These are phyloP conservation scores for Drosophila ogumai DNA, from an alignment of 1,140 invertebrate genomes.

Conservation along the genomic window DNA sequence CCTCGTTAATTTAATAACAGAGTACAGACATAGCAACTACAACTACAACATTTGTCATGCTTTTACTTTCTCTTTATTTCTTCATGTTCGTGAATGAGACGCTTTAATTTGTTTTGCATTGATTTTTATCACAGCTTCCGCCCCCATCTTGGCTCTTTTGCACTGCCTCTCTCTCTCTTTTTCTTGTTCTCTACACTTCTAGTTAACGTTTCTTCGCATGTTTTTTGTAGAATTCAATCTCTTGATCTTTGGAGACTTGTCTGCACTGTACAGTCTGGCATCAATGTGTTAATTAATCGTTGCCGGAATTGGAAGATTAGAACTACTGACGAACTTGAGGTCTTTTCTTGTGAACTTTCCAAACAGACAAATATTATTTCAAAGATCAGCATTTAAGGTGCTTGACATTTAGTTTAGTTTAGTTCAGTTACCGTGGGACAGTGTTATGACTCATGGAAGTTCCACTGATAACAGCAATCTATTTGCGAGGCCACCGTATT, in stretches of 20 bases:
- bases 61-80: slow-evolving; percentile 63
- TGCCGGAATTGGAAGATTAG: not conserved
- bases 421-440: slow-evolving; percentile 1
- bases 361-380: too few relatives aligned
- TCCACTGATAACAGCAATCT: slow-evolving; percentile 24
- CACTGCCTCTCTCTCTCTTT: not conserved
- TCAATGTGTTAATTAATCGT: slow-evolving; percentile 58
- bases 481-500: slow-evolving; percentile 18
- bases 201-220: slow-evolving; percentile 6
- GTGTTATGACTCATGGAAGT: slow-evolving; percentile 26
- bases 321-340: not conserved
- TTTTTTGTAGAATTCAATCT: slow-evolving; percentile 9
- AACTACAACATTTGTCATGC: slow-evolving; percentile 35
- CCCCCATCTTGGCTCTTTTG: slow-evolving; percentile 3
- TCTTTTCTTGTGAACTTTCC: not conserved
- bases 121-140: slow-evolving; percentile 69
- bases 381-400: not conserved
- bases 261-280: slow-evolving; percentile 43
- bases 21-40: slow-evolving; percentile 20
- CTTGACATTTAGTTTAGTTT: not conserved
- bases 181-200: slow-evolving; percentile 15
- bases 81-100: slow-evolving; percentile 11
- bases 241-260: slow-evolving; percentile 21
- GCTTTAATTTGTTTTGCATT: slow-evolving; percentile 72
- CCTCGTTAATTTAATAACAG: slow-evolving; percentile 71